Base-by-base conservation (phyloP, 2,888 invertebrate genomes). In the Anoplius nigerrimus region DNA sequence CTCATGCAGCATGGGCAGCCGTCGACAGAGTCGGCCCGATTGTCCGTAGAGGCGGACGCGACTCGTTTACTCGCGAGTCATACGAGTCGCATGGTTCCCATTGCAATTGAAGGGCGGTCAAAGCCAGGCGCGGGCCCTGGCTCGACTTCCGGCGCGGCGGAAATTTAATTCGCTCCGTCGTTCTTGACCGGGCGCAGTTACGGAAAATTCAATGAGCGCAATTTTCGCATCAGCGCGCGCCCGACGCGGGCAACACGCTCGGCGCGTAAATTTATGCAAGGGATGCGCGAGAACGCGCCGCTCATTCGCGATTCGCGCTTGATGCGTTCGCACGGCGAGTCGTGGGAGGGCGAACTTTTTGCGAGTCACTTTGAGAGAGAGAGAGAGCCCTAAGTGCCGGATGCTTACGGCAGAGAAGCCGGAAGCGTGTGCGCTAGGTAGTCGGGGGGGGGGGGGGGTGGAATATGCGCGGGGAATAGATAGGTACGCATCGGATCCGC, bases 61-160 rank as follows among this genome's bases (percentile, higher is more conserved):
- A 69, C 81, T 81, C 74, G 80, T 80, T 80, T 80, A 78, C 62
- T 63, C 70, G n/a, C n/a, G n/a, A n/a, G n/a, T 80, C 65, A 74
- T 73, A 75, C 75, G 75, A 72, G 71, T 51, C 65, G 68, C 13
- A 48, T 57, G 71, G 77, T 83, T 82, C 82, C 74, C 82, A 81
- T 77, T 81, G 79, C 81, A 83, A 82, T 82, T 82, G 82, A 80
- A 80, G 80, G 78, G 69, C 79, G 81, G 78, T 81, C 81, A 83
- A 79, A 83, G 83, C 81, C 80, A 75, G 74, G 48, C 58, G 42
- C 21, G 18, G n/a, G 56, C 13, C 16, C 8, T 22, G 18, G n/a
- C 13, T 21, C 8, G 21, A 66, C 70, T 69, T 71, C 68, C 76
- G 75, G 62, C 70, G 71, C 76, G 72, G 76, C 82, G 83, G 82